Evolutionary conservation across 2,888 invertebrate genomes (phyloP).

Genomic region (Nipponacmea schrenckii): DNA sequence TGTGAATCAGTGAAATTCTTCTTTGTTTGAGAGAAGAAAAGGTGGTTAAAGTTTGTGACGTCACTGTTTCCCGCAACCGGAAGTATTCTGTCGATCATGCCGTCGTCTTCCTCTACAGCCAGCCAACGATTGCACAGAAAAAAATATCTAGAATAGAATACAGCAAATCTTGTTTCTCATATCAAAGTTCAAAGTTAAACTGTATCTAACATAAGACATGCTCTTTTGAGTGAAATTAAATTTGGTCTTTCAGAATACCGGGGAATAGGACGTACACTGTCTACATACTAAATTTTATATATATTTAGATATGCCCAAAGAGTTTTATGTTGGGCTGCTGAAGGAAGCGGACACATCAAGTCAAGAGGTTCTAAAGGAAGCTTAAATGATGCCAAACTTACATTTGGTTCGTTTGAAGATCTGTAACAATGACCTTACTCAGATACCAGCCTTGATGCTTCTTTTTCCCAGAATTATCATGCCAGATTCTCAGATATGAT

Average conservation of each 20-base stretch:
- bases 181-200: too few relatives aligned
- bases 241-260: too few relatives aligned
- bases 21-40: constrained; percentile 56
- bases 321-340: too few relatives aligned
- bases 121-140: constrained; percentile 66
- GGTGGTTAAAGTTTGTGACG: constrained; percentile 42
- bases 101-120: constrained; percentile 48
- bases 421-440: constrained; percentile 48
- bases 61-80: constrained; percentile 44
- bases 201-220: too few relatives aligned
- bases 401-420: constrained; percentile 51
- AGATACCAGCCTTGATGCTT: constrained; percentile 57
- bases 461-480: constrained; percentile 54
- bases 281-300: too few relatives aligned
- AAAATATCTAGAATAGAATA: constrained; percentile 35
- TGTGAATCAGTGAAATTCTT: constrained; percentile 67
- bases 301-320: too few relatives aligned
- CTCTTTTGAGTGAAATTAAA: too few relatives aligned
- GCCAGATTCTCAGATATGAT: constrained; percentile 58
- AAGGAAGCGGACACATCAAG: too few relatives aligned
- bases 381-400: constrained; percentile 14
- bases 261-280: too few relatives aligned
- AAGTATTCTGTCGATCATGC: constrained; percentile 43
- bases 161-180: too few relatives aligned
- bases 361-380: too few relatives aligned